Base-by-base conservation (phyloP, 2,888 invertebrate species). In the Aporophyla lueneburgensis region DNA sequence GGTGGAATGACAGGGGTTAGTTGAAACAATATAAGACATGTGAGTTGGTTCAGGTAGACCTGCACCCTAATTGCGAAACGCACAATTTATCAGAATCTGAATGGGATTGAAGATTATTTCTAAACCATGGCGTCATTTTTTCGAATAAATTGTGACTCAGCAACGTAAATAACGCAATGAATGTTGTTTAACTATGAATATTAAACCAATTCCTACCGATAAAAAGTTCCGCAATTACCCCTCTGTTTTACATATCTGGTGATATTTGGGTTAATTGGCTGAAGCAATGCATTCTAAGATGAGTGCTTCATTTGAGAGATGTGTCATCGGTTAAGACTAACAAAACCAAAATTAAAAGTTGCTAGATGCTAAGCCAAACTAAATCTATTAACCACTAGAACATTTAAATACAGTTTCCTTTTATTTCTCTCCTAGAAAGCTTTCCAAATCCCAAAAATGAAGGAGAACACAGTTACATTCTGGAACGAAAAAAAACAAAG, bases 401-500 rank as follows among this genome's bases (percentile, higher is more conserved):
- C 33, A 53, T 51, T 19, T 40, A 54, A 59, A 66, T 12, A 16
- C 7, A 65, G 19, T 9, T 5, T 21, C 5, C 21, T 46, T 51
- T 63, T 46, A 53, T 63, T 80, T 51, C 24, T 49, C 43, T 14
- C 12, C 5, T 43, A 49, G 14, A 78, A 62, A 56, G 33, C 33
- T 63, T 40, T 33, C n/a, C 53, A 59, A 0, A 5, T 7, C 27
- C 14, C 58, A 62, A 72, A 77, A 66, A 71, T n/a, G 4, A 49
- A 19, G 12, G 1, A 65, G 19, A 68, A 65, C 56, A 54, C 14
- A 6, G 53, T 6, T 66, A 68, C 27, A 56, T 58, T 53, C 21
- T 7, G 16, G n/a, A 68, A 59, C 27, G 51, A 51, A 78, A 86
- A n/a, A 85, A 73, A 82, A 63, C 74, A 81, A 69, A 84, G 71